Evolutionary conservation across 2,888 invertebrate species (phyloP).

Genomic region (Diaphora mendica): DNA sequence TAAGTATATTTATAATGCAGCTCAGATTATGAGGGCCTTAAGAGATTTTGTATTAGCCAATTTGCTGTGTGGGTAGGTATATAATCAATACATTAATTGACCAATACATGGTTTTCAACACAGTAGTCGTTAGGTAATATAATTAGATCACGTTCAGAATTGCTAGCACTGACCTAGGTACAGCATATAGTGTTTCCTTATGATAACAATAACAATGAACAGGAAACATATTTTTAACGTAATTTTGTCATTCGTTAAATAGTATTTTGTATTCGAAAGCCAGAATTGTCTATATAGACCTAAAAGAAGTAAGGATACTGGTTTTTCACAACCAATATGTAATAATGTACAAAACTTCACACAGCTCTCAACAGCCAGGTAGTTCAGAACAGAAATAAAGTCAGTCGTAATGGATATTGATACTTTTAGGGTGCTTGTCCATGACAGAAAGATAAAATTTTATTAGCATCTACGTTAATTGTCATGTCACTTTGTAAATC

Average conservation of each 20-base stretch:
- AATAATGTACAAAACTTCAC: neutral
- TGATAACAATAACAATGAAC: neutral
- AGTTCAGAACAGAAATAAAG: conserved; percentile 36
- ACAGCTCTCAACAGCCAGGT: conserved; percentile 14
- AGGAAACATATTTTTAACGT: neutral
- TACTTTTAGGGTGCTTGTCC: conserved; percentile 39
- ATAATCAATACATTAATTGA: no score
- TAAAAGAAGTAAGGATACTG: neutral
- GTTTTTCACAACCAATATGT: neutral
- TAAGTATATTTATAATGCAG: neutral
- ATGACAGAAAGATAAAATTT: conserved; percentile 49
- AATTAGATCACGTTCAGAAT: neutral
- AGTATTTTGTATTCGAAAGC: neutral
- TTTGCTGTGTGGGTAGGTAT: no score
- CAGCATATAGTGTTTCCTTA: neutral
- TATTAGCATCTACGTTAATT: conserved; percentile 62
- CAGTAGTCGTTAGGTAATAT: no score
- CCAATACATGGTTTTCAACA: no score
- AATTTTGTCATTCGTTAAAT: neutral
- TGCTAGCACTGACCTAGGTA: neutral
- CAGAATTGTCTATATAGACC: neutral
- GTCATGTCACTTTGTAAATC: conserved; percentile 58
- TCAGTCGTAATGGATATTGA: conserved; percentile 43
- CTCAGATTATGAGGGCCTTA: neutral
- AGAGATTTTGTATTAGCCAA: neutral